These are phyloP conservation scores for Siniperca obscura DNA, from an alignment of 2,797 vertebrate genomes.

Conservation along the genomic window DNA sequence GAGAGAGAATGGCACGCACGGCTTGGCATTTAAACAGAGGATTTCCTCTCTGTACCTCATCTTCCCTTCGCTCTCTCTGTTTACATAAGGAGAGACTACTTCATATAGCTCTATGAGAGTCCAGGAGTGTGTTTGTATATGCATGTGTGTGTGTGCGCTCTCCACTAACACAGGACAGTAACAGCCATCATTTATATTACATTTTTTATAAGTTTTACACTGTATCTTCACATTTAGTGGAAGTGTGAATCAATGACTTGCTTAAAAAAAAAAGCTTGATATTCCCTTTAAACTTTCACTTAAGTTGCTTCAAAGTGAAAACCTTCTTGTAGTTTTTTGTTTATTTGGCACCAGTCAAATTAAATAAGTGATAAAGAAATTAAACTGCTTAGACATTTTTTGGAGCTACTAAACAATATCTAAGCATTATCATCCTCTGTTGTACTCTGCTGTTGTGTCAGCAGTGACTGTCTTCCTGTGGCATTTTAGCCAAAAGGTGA, in stretches of 20 bases:
- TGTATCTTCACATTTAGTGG: neutral
- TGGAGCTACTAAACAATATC: conserved; percentile 41
- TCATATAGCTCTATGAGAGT: conserved; percentile 48
- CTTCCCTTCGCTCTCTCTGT: conserved; percentile 74
- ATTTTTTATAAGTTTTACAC: neutral
- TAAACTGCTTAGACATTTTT: conserved; percentile 14
- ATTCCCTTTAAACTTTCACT: neutral
- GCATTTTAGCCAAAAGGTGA: conserved; percentile 67
- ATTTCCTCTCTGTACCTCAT: conserved; percentile 78
- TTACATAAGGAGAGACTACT: conserved; percentile 70
- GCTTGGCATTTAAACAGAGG: conserved; percentile 77
- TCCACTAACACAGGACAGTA: conserved; percentile 13
- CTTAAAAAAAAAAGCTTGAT: neutral
- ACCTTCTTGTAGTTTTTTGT: neutral
- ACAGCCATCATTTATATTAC: conserved; percentile 10
- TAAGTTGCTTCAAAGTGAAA: neutral
- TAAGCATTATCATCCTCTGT: conserved; percentile 36
- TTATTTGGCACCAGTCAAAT: conserved; percentile 18
- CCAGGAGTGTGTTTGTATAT: conserved; percentile 10
- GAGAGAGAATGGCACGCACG: conserved; percentile 70
- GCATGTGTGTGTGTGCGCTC: neutral
- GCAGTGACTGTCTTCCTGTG: conserved; percentile 71
- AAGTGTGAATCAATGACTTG: neutral
- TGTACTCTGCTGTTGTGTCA: conserved; percentile 63
- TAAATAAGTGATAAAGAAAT: conserved; percentile 11